Conservation (phyloP, 2,888 invertebrate species). For the Buathra laborator region DNA sequence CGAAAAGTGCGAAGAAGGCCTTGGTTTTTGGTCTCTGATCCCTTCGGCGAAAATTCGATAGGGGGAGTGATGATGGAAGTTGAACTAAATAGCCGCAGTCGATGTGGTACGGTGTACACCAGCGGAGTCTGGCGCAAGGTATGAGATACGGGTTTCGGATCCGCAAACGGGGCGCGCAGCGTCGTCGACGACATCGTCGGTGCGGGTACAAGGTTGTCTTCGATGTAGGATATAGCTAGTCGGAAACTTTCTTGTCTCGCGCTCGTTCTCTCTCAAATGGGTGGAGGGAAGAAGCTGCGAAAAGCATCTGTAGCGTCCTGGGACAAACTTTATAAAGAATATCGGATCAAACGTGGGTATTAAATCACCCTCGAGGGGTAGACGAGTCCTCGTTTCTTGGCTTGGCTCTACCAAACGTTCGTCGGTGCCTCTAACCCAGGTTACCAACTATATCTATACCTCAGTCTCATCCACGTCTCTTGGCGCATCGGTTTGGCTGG, state of each 20-base stretch:
- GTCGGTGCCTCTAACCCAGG: not conserved
- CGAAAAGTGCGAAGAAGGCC: conserved; percentile 26
- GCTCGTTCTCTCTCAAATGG: conserved; percentile 2
- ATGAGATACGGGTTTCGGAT: conserved; percentile 49
- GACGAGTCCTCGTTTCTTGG: conserved; percentile 37
- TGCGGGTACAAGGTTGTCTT: not conserved
- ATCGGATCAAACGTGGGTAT: conserved; percentile 80
- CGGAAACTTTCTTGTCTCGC: conserved; percentile 57
- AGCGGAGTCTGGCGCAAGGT: conserved; percentile 7
- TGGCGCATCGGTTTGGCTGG: conserved; percentile 57
- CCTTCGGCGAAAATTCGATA: conserved; percentile 41
- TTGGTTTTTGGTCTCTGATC: conserved; percentile 33
- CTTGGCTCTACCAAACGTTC: conserved; percentile 42
- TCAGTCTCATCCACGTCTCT: conserved; percentile 13
- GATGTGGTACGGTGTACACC: not conserved
- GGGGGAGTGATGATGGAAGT: conserved; percentile 41
- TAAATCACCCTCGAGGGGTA: conserved; percentile 79
- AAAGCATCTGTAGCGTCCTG: conserved; percentile 70
- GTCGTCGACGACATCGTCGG: conserved; percentile 7
- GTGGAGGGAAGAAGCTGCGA: conserved; percentile 60
- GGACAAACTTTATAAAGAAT: conserved; percentile 80
- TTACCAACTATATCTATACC: conserved; percentile 7
- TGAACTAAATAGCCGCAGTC: conserved; percentile 52
- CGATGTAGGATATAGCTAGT: not conserved
- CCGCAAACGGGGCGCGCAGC: conserved; percentile 40